Percentiles rank a stretch among this genome's conserved stretches.
These are phyloP conservation scores for Nyctibius bracteatus DNA, from an alignment of 2,113 vertebrate species.

Conservation along the genomic window DNA sequence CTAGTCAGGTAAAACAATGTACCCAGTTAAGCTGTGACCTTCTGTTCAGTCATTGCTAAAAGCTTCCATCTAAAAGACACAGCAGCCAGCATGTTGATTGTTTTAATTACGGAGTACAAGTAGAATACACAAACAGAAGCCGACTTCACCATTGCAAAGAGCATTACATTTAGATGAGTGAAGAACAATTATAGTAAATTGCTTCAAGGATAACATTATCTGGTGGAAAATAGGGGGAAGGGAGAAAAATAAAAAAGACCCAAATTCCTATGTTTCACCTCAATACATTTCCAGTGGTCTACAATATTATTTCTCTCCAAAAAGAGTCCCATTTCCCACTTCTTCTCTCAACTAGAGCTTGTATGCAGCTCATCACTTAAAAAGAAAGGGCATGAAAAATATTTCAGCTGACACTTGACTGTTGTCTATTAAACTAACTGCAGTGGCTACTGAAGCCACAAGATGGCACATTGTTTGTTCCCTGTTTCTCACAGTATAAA, in stretches of 20 bases:
- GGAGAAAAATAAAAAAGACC: neutral
- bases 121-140: neutral
- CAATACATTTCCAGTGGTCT: neutral
- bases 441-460: slow-evolving; percentile 50
- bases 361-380: neutral
- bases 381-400: neutral
- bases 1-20: neutral
- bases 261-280: neutral
- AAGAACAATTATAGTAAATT: neutral
- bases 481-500: neutral
- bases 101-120: neutral
- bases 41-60: neutral
- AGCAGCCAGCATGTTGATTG: neutral
- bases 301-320: rapidly evolving
- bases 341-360: neutral
- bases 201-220: neutral
- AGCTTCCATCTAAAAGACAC: neutral
- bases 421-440: neutral
- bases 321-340: neutral
- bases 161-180: neutral
- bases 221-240: neutral
- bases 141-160: neutral
- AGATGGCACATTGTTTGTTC: slow-evolving; percentile 63
- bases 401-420: neutral
- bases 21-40: neutral